phyloP scores from a whole-genome alignment of 2,888 invertebrate species.

The Beris morrisii region DNA sequence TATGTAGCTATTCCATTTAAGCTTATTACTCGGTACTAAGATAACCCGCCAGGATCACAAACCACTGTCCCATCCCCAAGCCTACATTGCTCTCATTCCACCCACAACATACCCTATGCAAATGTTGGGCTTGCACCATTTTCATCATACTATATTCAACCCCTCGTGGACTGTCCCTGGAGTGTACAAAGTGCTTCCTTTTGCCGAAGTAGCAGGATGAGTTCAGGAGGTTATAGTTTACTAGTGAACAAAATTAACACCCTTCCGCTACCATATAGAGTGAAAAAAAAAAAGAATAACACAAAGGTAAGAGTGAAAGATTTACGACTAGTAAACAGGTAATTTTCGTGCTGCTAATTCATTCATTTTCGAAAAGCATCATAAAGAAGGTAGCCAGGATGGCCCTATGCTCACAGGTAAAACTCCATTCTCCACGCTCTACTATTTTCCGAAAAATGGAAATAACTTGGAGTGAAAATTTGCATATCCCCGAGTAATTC shows the following conservation, averaged over 20 bases:
- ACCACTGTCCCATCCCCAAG: not conserved
- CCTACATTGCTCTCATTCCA: conserved; percentile 5
- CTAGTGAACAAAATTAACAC: conserved; percentile 1
- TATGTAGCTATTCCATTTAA: conserved; percentile 20
- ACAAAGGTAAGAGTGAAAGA: conserved; percentile 32
- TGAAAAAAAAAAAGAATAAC: conserved; percentile 13
- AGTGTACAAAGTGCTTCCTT: conserved; percentile 7
- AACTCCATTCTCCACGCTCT: not conserved
- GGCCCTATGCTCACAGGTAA: not conserved
- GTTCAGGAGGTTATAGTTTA: conserved; percentile 24
- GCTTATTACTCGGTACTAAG: conserved; percentile 5
- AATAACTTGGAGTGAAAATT: conserved; percentile 13
- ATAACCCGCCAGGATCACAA: conserved; percentile 11
- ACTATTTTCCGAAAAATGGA: not conserved
- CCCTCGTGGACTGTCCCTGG: not conserved
- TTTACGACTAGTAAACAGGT: conserved; percentile 40
- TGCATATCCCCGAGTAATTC: conserved; percentile 31
- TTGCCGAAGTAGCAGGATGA: conserved; percentile 20
- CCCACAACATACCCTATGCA: conserved; percentile 9
- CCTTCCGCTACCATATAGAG: not conserved
- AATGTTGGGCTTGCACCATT: conserved; percentile 27
- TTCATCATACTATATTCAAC: conserved; percentile 18
- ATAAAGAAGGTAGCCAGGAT: conserved; percentile 10
- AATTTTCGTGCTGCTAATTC: conserved; percentile 40
- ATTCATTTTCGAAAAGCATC: conserved; percentile 36